Evolutionary conservation across 2,888 invertebrate species (phyloP).

Genomic region (Rosalia funebris): DNA sequence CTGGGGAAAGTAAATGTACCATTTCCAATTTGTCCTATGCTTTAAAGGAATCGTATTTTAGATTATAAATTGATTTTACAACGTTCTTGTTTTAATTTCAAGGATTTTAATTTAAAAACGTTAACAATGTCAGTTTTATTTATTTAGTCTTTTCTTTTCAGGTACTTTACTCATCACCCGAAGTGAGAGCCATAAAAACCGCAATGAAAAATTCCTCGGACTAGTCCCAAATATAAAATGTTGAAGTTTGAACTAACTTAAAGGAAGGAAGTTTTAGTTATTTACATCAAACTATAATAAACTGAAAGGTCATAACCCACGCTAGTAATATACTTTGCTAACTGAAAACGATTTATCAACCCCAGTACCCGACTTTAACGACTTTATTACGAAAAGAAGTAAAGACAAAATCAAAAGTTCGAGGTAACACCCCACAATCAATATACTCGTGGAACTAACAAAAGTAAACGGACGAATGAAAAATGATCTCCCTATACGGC

Average conservation of each 20-base stretch:
- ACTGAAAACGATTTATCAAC: conserved; percentile 17
- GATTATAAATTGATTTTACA: too few species aligned
- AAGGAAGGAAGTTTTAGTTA: conserved; percentile 12
- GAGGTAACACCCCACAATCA: background rate
- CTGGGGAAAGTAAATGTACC: too few species aligned
- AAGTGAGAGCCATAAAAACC: conserved; percentile 29
- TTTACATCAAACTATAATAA: conserved; percentile 23
- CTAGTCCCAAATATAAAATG: conserved; percentile 24
- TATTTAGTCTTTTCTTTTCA: conserved; percentile 29
- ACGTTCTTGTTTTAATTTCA: too few species aligned
- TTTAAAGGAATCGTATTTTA: too few species aligned
- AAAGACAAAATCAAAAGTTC: conserved; percentile 8
- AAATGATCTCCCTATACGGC: conserved; percentile 2
- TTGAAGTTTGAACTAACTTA: conserved; percentile 5
- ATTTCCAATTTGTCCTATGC: too few species aligned
- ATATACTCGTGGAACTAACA: conserved; percentile 4
- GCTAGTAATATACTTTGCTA: conserved; percentile 5
- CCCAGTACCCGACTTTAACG: conserved; percentile 16
- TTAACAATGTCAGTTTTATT: background rate
- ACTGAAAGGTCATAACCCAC: conserved; percentile 12
- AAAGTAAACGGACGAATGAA: conserved; percentile 12
- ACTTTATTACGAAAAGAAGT: conserved; percentile 13
- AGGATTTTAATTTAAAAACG: too few species aligned
- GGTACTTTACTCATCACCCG: conserved; percentile 31
- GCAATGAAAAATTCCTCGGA: conserved; percentile 26